These are phyloP conservation scores for Caenorhabditis drosophilae DNA, from an alignment of 2,888 invertebrate genomes.

Conservation along the genomic window DNA sequence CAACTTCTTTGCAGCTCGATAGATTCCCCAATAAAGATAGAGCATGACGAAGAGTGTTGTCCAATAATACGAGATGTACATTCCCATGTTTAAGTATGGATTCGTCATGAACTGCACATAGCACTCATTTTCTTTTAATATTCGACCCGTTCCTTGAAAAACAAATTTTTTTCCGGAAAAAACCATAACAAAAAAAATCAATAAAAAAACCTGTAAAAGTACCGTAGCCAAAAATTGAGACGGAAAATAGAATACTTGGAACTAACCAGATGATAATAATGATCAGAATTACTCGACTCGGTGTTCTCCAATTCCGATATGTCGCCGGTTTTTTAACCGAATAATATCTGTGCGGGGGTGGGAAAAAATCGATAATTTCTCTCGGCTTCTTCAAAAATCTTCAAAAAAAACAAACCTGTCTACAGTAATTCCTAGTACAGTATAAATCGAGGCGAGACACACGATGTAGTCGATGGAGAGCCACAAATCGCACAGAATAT, in stretches of 20 bases:
- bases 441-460: conserved; percentile 97
- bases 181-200: too few relatives aligned
- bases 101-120: conserved; percentile 85
- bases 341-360: conserved; percentile 85
- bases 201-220: conserved; percentile 95
- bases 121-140: conserved; percentile 63
- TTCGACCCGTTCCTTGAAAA: conserved; percentile 57
- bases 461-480: conserved; percentile 96
- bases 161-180: too few relatives aligned
- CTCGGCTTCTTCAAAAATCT: not conserved
- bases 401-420: conserved; percentile 76
- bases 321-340: conserved; percentile 97
- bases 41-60: conserved; percentile 92
- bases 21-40: conserved; percentile 83
- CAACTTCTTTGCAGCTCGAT: conserved; percentile 65
- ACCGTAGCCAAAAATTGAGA: conserved; percentile 98
- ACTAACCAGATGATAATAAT: conserved; percentile 71
- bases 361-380: too few relatives aligned
- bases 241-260: conserved; percentile 92
- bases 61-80: conserved; percentile 82
- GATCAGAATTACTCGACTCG: conserved; percentile 61
- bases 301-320: conserved; percentile 85
- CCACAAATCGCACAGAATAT: conserved; percentile 95
- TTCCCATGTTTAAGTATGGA: conserved; percentile 89
- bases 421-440: conserved; percentile 95